Evolutionary conservation across 1,140 invertebrate genomes (phyloP), one percentile per base, ranked within the genome.

Genomic region (Centruroides vittatus): DNA sequence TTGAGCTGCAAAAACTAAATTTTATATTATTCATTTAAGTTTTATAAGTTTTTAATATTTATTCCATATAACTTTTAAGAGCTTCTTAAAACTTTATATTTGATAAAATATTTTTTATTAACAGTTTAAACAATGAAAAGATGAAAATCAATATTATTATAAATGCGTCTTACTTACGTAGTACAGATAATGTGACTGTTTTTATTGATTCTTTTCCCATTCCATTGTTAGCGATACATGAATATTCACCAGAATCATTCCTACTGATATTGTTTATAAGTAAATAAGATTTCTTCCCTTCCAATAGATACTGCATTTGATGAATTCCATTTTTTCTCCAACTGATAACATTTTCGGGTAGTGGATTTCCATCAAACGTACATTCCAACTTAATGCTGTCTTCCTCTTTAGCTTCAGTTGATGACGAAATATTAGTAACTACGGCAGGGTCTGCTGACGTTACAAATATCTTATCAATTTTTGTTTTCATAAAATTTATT

Each of bases 161-260:
- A 41, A 41, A 41, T 41, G 41, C 8, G 5, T 41, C 8, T 41
- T 41, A 41, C 41, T 41, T 41, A 41, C 41, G 41, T 41, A 41
- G 41, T 8, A 41, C 41, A 41, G 5, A 41, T 6, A 41, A 5
- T 41, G 41, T 41, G 5, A 8, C 8, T 8, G 41, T 41, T 41
- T 41, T 41, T 41, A 41, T 8, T 6, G 41, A 41, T 41, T 41
- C 41, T 41, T 41, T 41, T 8, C 41, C 41, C 41, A 41, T 86
- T 55, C 87, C 73, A 74, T 96, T 97, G 64, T 82, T 83, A 35
- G 93, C 93, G 65, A 92, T 86, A 76, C 93, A 97, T 84, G 89
- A 93, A 73, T 96, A 96, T 53, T 89, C 81, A 9, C 90, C 90
- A 58, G 86, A 86, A 73, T 93, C 90, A 70, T 88, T 83, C 64